Evolutionary conservation across 2,797 vertebrate genomes (phyloP).

Genomic region (Argentina silus): DNA sequence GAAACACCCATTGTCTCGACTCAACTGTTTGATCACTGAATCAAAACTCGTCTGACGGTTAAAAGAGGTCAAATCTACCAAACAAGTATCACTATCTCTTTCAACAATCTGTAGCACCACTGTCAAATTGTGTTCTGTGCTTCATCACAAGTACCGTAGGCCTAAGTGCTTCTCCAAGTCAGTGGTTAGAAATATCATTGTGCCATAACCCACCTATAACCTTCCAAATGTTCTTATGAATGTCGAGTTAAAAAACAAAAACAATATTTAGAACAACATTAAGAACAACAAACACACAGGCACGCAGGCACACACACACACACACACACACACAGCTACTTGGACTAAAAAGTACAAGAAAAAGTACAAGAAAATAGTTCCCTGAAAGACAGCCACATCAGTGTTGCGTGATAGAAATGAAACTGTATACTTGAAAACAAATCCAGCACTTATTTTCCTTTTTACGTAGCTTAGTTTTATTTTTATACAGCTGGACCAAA

Average conservation of each 20-base stretch:
- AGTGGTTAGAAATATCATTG: not conserved
- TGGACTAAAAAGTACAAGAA: not conserved
- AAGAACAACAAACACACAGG: not conserved
- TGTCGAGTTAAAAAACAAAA: no score
- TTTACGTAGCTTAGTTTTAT: conserved; percentile 28
- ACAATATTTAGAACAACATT: not conserved
- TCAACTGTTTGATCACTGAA: not conserved
- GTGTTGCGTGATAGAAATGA: conserved; percentile 21
- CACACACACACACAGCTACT: not conserved
- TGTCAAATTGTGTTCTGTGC: not conserved
- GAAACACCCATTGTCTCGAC: no score
- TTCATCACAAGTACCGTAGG: not conserved
- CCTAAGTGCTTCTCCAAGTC: not conserved
- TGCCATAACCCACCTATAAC: not conserved
- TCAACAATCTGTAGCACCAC: not conserved
- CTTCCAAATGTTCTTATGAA: not conserved
- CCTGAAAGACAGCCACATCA: not conserved
- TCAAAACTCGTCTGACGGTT: not conserved
- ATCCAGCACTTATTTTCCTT: conserved; percentile 27
- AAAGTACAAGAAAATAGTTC: not conserved
- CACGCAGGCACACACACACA: not conserved
- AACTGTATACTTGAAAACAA: conserved; percentile 37
- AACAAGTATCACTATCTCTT: not conserved
- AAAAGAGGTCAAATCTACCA: not conserved
- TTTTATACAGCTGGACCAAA: conserved; percentile 30